Evolutionary conservation across 2,888 invertebrate genomes (phyloP).

Genomic region (Seladonia tumulorum): DNA sequence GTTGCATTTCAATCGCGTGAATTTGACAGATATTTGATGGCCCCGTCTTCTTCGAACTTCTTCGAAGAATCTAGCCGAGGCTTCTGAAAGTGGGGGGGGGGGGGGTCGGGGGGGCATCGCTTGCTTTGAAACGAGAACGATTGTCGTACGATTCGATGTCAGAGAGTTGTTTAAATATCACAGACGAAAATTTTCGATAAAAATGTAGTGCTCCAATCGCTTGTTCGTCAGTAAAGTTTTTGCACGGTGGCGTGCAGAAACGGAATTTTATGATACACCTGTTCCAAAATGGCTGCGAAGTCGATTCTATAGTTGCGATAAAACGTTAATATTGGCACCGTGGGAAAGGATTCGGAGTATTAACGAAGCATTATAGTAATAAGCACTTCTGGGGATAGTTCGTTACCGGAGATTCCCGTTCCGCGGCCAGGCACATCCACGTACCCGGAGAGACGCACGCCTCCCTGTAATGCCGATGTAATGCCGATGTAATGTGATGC

Average conservation of each 20-base stretch:
- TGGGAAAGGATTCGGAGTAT: constrained; percentile 48
- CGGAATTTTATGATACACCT: neutral
- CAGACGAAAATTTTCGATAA: too few species aligned
- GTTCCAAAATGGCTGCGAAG: neutral
- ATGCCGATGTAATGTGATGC: constrained; percentile 44
- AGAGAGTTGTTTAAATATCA: too few species aligned
- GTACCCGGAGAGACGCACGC: constrained; percentile 12
- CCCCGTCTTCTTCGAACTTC: too few species aligned
- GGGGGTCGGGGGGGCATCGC: too few species aligned
- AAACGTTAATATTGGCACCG: constrained; percentile 40
- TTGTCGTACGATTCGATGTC: too few species aligned
- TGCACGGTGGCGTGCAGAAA: too few species aligned
- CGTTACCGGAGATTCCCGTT: constrained; percentile 41
- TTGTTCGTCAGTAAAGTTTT: neutral
- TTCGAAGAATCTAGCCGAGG: too few species aligned
- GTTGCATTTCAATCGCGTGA: neutral
- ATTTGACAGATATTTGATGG: neutral
- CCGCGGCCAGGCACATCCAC: constrained; percentile 13
- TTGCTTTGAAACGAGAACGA: too few species aligned
- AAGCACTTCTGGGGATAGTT: constrained; percentile 43
- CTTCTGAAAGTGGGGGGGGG: too few species aligned
- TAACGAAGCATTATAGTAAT: constrained; percentile 57
- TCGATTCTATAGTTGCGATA: neutral
- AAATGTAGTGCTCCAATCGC: neutral
- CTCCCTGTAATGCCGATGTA: constrained; percentile 49